A percentile compares a stretch with the other conserved stretches of the same genome.
These are phyloP conservation scores for Lasius fuliginosus DNA, from an alignment of 2,888 invertebrate genomes.

Conservation along the genomic window DNA sequence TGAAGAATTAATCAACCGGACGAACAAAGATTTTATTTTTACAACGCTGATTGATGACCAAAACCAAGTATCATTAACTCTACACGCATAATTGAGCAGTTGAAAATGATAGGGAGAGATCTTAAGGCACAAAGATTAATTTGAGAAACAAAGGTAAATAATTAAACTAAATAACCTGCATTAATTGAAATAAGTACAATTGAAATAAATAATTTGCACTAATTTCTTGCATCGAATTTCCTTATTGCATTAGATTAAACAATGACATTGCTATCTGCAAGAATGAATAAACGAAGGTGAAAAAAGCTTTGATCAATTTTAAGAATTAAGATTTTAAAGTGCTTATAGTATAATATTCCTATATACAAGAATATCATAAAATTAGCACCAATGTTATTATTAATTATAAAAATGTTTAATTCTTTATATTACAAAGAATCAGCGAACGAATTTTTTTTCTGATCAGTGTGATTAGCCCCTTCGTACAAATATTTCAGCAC, in stretches of 20 bases:
- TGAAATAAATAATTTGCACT: not conserved
- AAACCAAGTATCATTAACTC: constrained; percentile 45
- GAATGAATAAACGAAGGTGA: not conserved
- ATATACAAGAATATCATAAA: not conserved
- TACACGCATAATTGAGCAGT: constrained; percentile 36
- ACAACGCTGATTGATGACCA: constrained; percentile 43
- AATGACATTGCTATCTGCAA: not conserved
- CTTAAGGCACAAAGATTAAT: constrained; percentile 21
- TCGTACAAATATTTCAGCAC: constrained; percentile 3
- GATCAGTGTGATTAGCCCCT: not conserved
- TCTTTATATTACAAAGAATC: not conserved
- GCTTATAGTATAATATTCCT: not conserved
- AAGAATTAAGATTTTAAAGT: not conserved
- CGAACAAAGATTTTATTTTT: constrained; percentile 45
- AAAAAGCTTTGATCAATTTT: not conserved
- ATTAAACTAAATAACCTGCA: not conserved
- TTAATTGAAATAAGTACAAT: not conserved
- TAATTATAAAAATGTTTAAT: not conserved
- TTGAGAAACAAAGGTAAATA: not conserved
- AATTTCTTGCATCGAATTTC: not conserved
- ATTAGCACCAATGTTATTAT: not conserved
- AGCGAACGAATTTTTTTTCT: not conserved
- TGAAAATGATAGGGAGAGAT: constrained; percentile 4
- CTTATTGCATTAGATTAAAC: not conserved
- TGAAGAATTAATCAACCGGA: constrained; percentile 52